Percentiles rank a stretch among this genome's conserved stretches.
These are phyloP conservation scores for Prolemur simus DNA, from an alignment of 2,113 vertebrate genomes.

Conservation along the genomic window DNA sequence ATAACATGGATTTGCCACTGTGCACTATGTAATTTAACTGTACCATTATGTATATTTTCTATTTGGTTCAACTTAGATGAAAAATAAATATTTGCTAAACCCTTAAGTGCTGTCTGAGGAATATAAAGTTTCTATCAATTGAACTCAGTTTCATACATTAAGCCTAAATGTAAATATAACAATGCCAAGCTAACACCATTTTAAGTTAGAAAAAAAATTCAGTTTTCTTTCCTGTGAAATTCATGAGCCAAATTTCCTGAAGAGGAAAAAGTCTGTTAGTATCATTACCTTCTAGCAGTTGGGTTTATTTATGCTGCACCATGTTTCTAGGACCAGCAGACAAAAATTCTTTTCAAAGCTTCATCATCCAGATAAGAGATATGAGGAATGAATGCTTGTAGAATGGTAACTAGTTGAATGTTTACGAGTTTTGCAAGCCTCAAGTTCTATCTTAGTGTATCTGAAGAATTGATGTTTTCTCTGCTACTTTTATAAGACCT, in stretches of 20 bases:
- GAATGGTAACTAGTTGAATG: constrained; percentile 22
- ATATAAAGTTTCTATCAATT: background rate
- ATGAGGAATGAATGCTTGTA: constrained; percentile 52
- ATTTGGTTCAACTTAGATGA: constrained; percentile 4
- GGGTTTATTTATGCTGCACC: constrained; percentile 55
- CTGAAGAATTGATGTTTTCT: constrained; percentile 48
- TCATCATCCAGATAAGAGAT: constrained; percentile 65
- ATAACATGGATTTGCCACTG: background rate
- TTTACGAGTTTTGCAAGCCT: constrained; percentile 39
- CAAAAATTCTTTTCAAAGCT: constrained; percentile 65
- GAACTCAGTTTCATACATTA: background rate
- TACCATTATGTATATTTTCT: background rate
- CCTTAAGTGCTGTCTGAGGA: background rate
- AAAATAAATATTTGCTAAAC: constrained; percentile 64
- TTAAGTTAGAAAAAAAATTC: background rate
- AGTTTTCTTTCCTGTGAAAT: constrained; percentile 1
- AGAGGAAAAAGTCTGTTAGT: constrained; percentile 13
- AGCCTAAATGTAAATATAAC: background rate
- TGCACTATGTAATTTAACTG: background rate
- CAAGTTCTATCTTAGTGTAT: constrained; percentile 43
- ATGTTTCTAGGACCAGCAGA: constrained; percentile 51
- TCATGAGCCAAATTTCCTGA: background rate
- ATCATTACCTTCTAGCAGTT: background rate
- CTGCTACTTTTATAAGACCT: constrained; percentile 21
- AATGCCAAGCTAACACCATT: background rate